Evolutionary conservation across 2,113 vertebrate genomes (phyloP), one percentile per base, ranked within the genome.

Genomic region (Rhombomys opimus): DNA sequence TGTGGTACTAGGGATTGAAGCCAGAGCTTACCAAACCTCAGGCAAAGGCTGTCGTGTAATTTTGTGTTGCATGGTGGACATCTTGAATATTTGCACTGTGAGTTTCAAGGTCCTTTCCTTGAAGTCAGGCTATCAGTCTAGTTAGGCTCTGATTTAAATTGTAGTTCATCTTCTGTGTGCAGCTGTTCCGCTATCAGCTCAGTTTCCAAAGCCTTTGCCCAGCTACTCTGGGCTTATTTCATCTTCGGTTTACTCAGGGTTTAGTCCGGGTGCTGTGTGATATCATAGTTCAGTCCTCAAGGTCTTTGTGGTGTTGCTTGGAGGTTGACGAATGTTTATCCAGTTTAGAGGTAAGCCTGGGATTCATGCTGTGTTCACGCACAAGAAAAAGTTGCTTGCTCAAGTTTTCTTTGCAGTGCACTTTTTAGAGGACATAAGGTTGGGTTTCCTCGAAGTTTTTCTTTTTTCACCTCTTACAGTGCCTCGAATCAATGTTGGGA

Each of bases 141-240:
- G 72, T 73, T 80, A 78, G 46, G 54, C 81, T 63, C 85, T 81
- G 72, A 81, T n/a, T 91, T 27, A 87, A 84, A 14, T 73, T 89
- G 50, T 59, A 41, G 25, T 22, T 88, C 38, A 70, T 65, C 35
- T 91, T 76, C 57, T 46, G n/a, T 20, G 38, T 22, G 61, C 75
- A 32, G 70, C 32, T 87, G 41, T 72, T 77, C 32, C 57, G 3
- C 11, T 61, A n/a, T 72, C 67, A 65, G 61, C 78, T 94, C 25
- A 72, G 59, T 89, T 93, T 89, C n/a, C 89, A 94, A 96, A 84
- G 86, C 61, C 68, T 90, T 94, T 94, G 61, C 15, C 35, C 27
- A 57, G 38, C 59, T 82, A 38, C 68, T 92, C 76, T 78, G 67
- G n/a, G 17, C 59, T 89, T 86, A 68, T 93, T 70, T 63, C 8